Base-by-base conservation (phyloP, 2,888 invertebrate genomes). In the Synergus itoensis region DNA sequence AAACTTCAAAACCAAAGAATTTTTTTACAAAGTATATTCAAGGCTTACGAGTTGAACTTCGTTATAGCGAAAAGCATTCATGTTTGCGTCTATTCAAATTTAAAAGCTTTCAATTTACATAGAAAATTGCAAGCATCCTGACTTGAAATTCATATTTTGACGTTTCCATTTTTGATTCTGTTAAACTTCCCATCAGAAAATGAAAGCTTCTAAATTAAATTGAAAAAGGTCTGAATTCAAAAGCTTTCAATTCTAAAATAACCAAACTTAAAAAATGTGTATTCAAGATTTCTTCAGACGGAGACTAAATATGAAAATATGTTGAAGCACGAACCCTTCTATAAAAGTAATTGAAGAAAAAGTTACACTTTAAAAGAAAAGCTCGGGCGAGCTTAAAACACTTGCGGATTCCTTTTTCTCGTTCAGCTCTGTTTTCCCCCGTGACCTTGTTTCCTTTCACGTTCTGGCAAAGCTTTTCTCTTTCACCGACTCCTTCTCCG, bases 361-460 rank as follows among this genome's bases (percentile, higher is more conserved):
- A 69, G 45, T 69, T 69, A 16, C 21, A 8, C 67, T 43, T 69
- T 28, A 48, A 69, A 69, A 69, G 69, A 69, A 69, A 69, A 69
- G 43, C 69, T 69, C 21, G 14, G 69, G 12, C 43, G 14, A 69
- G 69, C 69, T 69, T 69, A 69, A 69, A 69, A 69, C 45, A 69
- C 45, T 69, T 69, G 45, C 45, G 45, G 45, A 69, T 69, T 48
- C 43, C 67, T 67, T 43, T n/a, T 69, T 28, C 63, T 67, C 43
- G 18, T 14, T 67, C 43, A n/a, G 18, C 18, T 48, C 18, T 48
- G 21, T 69, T 69, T 69, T 48, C 69, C 69, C 69, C 45, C 43
- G 45, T 69, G 69, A 69, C 69, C 69, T 69, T 69, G 69, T 69
- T 69, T 48, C 45, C 45, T 69, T 69, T 69, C 18, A 45, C 48